Percentiles rank a stretch among this genome's conserved stretches.
Conservation (phyloP, 2,888 invertebrate species). For the Mesochorus sp. region DNA sequence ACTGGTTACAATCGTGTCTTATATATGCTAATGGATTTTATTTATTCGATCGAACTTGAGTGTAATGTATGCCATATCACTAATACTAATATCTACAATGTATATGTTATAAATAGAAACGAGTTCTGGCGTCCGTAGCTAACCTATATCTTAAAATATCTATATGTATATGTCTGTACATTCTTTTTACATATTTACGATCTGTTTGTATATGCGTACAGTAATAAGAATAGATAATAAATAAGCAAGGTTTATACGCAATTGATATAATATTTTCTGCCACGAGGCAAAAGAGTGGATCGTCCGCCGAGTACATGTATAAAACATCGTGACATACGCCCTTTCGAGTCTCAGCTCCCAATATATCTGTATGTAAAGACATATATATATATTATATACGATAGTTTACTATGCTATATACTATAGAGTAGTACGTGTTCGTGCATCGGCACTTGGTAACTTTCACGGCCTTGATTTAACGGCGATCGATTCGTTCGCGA, state of each 20-base stretch:
- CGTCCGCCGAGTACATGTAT: not conserved
- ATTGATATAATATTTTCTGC: not conserved
- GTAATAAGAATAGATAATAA: no score
- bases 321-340: not conserved
- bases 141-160: not conserved
- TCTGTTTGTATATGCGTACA: not conserved
- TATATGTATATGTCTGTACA: not conserved
- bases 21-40: no score
- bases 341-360: not conserved
- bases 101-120: constrained; percentile 10
- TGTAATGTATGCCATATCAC: not conserved
- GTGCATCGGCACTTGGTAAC: constrained; percentile 60
- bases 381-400: not conserved
- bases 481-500: constrained; percentile 59
- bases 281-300: not conserved
- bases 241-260: not conserved
- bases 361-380: not conserved
- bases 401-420: constrained; percentile 30
- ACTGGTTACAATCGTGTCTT: no score
- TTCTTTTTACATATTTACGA: not conserved
- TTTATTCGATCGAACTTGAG: constrained; percentile 7
- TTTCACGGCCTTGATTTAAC: constrained; percentile 68
- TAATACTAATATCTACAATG: constrained; percentile 19
- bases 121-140: not conserved
- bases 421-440: constrained; percentile 23